phyloP scores from a whole-genome alignment of 2,113 vertebrate species.

The Phaethon lepturus region DNA sequence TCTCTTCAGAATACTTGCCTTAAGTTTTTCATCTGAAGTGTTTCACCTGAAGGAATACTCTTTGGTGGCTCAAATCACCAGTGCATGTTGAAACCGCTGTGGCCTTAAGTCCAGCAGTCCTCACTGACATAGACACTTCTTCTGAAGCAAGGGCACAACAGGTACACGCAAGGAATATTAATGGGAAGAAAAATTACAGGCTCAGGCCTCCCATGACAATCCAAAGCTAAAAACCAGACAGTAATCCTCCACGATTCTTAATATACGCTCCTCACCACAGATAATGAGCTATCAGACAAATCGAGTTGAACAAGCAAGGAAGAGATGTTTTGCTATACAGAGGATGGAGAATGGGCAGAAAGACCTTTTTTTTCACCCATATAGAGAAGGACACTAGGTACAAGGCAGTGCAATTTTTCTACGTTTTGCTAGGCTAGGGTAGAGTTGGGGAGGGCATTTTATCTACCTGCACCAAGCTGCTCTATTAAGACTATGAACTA shows the following conservation, averaged over 20 bases:
- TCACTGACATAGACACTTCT: background rate
- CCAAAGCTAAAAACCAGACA: background rate
- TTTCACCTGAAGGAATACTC: background rate
- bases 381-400: background rate
- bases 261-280: background rate
- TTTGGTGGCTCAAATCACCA: background rate
- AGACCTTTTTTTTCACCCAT: background rate
- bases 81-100: background rate
- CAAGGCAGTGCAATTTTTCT: background rate
- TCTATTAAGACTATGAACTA: background rate
- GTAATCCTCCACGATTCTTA: background rate
- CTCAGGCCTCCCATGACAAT: background rate
- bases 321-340: background rate
- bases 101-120: background rate
- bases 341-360: background rate
- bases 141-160: background rate
- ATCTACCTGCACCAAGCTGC: background rate
- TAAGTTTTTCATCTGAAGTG: background rate
- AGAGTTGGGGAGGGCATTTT: background rate
- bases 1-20: background rate
- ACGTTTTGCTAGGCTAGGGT: background rate
- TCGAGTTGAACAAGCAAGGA: background rate
- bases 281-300: background rate
- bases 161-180: background rate
- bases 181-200: background rate